A percentile compares a stretch with the other conserved stretches of the same genome.
Conservation (phyloP, 2,797 vertebrate genomes). For the Ispidina lecontei region DNA sequence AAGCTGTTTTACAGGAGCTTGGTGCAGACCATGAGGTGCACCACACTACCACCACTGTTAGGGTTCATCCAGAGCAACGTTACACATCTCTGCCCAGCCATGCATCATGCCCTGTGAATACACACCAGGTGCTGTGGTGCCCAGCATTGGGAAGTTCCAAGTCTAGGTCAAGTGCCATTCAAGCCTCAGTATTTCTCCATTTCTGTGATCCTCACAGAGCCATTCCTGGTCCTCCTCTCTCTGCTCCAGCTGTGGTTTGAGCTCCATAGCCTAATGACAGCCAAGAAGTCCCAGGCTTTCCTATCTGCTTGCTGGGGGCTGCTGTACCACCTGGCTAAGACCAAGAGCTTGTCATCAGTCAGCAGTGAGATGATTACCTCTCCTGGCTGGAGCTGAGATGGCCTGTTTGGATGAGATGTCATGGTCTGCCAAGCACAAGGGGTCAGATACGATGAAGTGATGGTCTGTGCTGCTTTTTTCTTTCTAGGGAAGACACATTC, state of each 20-base stretch:
- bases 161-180: rapidly evolving
- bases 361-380: rapidly evolving
- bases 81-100: rapidly evolving
- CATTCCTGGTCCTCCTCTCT: background rate
- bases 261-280: rapidly evolving
- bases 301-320: background rate
- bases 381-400: background rate
- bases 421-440: background rate
- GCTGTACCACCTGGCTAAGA: background rate
- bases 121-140: no score
- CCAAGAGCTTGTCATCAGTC: background rate
- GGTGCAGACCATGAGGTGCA: rapidly evolving
- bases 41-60: rapidly evolving
- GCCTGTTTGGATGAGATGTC: background rate
- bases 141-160: rapidly evolving
- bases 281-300: background rate
- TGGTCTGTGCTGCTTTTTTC: background rate
- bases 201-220: background rate
- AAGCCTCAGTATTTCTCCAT: rapidly evolving
- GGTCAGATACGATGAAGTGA: background rate
- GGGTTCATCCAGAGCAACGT: rapidly evolving
- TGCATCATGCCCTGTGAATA: background rate
- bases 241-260: background rate
- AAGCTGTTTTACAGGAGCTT: rapidly evolving
- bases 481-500: background rate